phyloP scores from a whole-genome alignment of 2,113 vertebrate genomes.

The Catharus minimus region DNA sequence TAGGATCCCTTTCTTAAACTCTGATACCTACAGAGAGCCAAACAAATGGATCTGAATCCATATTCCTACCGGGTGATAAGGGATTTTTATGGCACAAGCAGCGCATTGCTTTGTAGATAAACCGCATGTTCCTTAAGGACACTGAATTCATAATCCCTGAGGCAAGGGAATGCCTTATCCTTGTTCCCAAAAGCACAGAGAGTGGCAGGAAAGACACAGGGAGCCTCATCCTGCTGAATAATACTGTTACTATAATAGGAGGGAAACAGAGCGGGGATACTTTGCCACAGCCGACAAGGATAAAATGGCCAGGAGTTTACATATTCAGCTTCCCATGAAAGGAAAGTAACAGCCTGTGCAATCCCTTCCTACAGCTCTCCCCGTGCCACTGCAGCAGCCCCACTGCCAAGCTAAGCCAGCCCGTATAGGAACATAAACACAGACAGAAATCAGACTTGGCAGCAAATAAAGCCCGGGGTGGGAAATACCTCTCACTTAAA shows the following conservation, averaged over 20 bases:
- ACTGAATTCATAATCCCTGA: neutral
- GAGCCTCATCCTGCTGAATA: neutral
- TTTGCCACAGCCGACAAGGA: neutral
- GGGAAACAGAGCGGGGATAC: neutral
- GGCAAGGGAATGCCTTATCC: neutral
- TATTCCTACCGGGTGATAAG: neutral
- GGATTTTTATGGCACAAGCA: neutral
- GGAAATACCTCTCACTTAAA: conserved; percentile 3
- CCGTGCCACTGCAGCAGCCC: neutral
- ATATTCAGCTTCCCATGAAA: neutral
- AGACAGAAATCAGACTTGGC: neutral
- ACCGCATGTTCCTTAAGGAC: neutral
- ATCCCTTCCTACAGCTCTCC: neutral
- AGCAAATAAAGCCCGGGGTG: neutral
- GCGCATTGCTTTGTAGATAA: conserved; percentile 11
- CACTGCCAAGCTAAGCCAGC: neutral
- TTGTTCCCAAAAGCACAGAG: neutral
- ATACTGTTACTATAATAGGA: neutral
- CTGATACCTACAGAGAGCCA: neutral
- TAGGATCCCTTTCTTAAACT: neutral
- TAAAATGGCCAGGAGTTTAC: neutral
- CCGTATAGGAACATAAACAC: neutral
- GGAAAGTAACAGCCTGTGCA: neutral
- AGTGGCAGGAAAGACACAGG: neutral
- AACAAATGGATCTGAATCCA: neutral